Evolutionary conservation across 2,888 invertebrate species (phyloP).

Genomic region (Luffia ferchaultella): DNA sequence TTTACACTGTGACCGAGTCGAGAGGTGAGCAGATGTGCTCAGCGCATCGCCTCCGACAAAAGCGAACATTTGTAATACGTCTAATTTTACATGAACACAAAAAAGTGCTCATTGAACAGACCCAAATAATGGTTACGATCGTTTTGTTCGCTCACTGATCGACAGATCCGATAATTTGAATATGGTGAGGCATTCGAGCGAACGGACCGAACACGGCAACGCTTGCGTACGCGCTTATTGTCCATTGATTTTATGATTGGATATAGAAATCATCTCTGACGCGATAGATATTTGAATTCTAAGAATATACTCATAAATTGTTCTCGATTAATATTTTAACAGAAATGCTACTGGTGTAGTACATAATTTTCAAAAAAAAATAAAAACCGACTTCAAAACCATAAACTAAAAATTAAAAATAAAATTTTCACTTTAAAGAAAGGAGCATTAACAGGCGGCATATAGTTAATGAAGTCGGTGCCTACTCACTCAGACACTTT

Average conservation of each 20-base stretch:
- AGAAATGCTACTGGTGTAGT: too few relatives aligned
- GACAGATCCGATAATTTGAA: constrained; percentile 61
- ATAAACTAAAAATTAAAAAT: too few relatives aligned
- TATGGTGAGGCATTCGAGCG: constrained; percentile 50
- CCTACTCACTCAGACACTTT: too few relatives aligned
- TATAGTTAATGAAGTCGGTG: too few relatives aligned
- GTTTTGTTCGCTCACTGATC: constrained; percentile 47
- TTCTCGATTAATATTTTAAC: too few relatives aligned
- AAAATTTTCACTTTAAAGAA: too few relatives aligned
- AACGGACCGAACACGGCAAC: constrained; percentile 23
- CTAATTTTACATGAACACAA: constrained; percentile 32
- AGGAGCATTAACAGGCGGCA: too few relatives aligned
- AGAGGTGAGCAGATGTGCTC: constrained; percentile 10
- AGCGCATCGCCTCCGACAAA: constrained; percentile 31
- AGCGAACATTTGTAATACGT: constrained; percentile 37
- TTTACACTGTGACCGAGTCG: too few relatives aligned
- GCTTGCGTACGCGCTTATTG: constrained; percentile 22
- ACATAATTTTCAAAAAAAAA: too few relatives aligned
- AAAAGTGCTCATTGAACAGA: constrained; percentile 1
- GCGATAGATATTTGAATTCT: too few relatives aligned
- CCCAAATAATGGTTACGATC: constrained; percentile 22
- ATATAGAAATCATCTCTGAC: neutral
- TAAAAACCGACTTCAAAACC: too few relatives aligned
- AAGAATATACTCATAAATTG: too few relatives aligned
- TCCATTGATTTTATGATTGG: neutral